Conservation (phyloP, 2,797 vertebrate species). For the Chrysocyon brachyurus region DNA sequence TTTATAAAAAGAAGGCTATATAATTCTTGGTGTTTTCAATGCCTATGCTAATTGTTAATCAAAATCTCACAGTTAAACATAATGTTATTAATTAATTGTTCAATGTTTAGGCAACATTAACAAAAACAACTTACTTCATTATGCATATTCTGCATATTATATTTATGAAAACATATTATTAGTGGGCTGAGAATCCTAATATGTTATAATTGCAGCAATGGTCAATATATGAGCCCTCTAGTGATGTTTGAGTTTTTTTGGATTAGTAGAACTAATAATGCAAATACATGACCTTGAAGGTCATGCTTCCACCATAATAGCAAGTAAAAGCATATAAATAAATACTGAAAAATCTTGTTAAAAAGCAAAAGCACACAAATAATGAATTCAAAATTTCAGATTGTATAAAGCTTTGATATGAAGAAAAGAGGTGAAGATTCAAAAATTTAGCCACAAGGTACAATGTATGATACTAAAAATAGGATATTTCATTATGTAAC, state of each 20-base stretch:
- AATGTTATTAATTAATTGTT: slow-evolving; percentile 30
- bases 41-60: slow-evolving; percentile 48
- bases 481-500: not conserved
- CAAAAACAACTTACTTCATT: slow-evolving; percentile 3
- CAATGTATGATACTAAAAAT: not conserved
- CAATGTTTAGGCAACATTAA: slow-evolving; percentile 52
- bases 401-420: not conserved
- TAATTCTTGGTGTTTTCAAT: slow-evolving; percentile 30
- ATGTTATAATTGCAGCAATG: not conserved
- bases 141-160: not conserved
- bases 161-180: not conserved
- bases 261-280: not conserved
- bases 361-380: not conserved
- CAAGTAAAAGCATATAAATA: not conserved
- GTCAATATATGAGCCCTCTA: not conserved
- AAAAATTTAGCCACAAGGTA: not conserved
- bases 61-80: not conserved
- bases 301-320: not conserved
- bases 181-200: not conserved
- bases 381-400: not conserved
- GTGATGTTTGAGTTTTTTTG: not conserved
- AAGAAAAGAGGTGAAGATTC: not conserved
- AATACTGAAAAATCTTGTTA: not conserved
- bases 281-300: not conserved
- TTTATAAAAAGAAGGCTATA: slow-evolving; percentile 22